These are phyloP conservation scores for Melanostigma gelatinosum DNA, from an alignment of 2,113 vertebrate genomes.

Conservation along the genomic window DNA sequence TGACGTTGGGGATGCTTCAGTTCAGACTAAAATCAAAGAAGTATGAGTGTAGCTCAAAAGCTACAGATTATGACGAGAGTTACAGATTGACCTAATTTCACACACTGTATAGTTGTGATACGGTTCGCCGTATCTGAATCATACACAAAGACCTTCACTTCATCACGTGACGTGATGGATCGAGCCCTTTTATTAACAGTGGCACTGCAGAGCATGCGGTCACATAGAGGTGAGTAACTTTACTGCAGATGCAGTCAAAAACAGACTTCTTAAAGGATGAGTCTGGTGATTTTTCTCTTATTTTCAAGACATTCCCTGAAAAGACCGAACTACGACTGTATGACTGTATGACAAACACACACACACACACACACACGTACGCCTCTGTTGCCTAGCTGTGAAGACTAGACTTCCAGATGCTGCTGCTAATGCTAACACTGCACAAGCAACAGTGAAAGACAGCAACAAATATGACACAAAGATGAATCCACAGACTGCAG, in stretches of 20 bases:
- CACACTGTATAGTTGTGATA: background rate
- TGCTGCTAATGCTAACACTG: slow-evolving; percentile 78
- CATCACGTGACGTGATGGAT: background rate
- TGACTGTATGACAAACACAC: no score
- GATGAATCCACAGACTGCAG: slow-evolving; percentile 50
- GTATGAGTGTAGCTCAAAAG: background rate
- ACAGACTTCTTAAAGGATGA: background rate
- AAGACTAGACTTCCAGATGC: slow-evolving; percentile 82
- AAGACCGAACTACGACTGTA: background rate
- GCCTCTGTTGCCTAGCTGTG: slow-evolving; percentile 75
- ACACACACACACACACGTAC: slow-evolving; percentile 31
- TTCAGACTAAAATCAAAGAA: background rate
- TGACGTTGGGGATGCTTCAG: slow-evolving; percentile 8
- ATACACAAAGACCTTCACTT: background rate
- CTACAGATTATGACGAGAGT: slow-evolving; percentile 4
- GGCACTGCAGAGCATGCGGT: slow-evolving; percentile 63
- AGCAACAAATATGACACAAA: slow-evolving; percentile 64
- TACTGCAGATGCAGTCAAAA: slow-evolving; percentile 51
- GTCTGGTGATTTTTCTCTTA: background rate
- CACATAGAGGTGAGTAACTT: slow-evolving; percentile 59
- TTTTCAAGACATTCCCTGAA: background rate
- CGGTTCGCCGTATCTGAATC: background rate
- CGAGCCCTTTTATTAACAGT: background rate
- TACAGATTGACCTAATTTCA: background rate
- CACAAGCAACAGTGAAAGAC: slow-evolving; percentile 61